Evolutionary conservation across 2,888 invertebrate species (phyloP).

Genomic region (Pediacus dermestoides): DNA sequence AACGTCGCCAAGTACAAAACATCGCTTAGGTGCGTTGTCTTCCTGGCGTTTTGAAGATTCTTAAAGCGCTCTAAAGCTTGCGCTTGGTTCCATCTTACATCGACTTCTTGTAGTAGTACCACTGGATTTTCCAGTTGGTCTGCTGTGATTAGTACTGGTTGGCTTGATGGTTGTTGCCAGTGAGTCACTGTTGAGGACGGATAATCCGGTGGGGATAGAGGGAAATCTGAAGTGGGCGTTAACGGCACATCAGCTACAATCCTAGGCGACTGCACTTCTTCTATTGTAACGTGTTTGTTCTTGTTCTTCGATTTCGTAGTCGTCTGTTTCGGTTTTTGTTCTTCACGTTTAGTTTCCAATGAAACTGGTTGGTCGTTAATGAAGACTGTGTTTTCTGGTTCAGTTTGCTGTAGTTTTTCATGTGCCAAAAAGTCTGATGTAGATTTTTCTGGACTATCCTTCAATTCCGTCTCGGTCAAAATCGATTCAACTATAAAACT

Average conservation of each 20-base stretch:
- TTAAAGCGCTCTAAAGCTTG: constrained; percentile 56
- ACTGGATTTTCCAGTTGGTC: constrained; percentile 25
- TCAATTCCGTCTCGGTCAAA: constrained; percentile 35
- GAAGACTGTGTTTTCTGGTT: constrained; percentile 18
- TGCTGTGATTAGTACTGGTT: no score
- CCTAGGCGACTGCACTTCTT: constrained; percentile 52
- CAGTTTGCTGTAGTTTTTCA: constrained; percentile 18
- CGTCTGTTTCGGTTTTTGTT: constrained; percentile 24
- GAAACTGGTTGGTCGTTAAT: constrained; percentile 31
- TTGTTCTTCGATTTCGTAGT: constrained; percentile 37
- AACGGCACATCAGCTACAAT: constrained; percentile 51
- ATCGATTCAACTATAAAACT: constrained; percentile 37
- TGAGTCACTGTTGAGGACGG: constrained; percentile 32
- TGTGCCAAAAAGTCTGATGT: constrained; percentile 28
- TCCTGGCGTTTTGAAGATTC: constrained; percentile 54
- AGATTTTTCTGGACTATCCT: constrained; percentile 17
- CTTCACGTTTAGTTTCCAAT: constrained; percentile 13
- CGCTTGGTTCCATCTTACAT: constrained; percentile 54
- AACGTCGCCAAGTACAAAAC: constrained; percentile 61
- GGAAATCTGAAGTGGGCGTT: constrained; percentile 50
- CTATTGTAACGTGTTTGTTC: constrained; percentile 52
- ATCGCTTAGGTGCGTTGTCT: constrained; percentile 58
- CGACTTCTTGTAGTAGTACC: constrained; percentile 41
- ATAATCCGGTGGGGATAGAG: constrained; percentile 42
- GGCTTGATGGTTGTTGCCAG: constrained; percentile 26